These are phyloP conservation scores for Psilanteris sp. DNA, from an alignment of 1,140 invertebrate species.

Conservation along the genomic window DNA sequence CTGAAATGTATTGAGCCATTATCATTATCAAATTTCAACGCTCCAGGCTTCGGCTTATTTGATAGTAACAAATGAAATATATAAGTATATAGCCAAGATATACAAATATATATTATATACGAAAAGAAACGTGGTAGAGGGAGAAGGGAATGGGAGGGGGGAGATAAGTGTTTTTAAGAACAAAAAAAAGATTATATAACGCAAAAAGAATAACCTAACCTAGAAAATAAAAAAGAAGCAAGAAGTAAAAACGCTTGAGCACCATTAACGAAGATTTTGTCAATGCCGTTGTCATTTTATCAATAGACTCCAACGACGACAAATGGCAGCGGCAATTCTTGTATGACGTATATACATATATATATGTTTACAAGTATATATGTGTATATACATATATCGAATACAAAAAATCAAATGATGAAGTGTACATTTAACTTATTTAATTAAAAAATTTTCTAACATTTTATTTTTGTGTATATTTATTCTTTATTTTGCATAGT, in stretches of 20 bases:
- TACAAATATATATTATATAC: slow-evolving; percentile 46
- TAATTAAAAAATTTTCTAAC: slow-evolving; percentile 75
- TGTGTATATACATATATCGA: slow-evolving; percentile 46
- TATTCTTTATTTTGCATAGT: slow-evolving; percentile 76
- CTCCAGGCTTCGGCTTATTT: slow-evolving; percentile 65
- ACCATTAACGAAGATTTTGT: slow-evolving; percentile 50
- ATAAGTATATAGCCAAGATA: slow-evolving; percentile 27
- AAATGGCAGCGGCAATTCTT: too few species aligned
- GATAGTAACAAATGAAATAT: slow-evolving; percentile 45
- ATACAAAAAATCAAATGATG: slow-evolving; percentile 32
- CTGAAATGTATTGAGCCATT: slow-evolving; percentile 40
- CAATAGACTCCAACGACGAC: too few species aligned
- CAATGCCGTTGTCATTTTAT: too few species aligned
- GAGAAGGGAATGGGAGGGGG: too few species aligned
- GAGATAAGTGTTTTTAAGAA: slow-evolving; percentile 37
- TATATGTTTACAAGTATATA: too few species aligned
- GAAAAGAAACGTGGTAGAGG: slow-evolving; percentile 6
- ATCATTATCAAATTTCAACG: slow-evolving; percentile 33
- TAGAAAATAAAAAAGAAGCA: slow-evolving; percentile 13
- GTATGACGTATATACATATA: too few species aligned
- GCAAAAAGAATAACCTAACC: neutral
- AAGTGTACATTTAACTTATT: slow-evolving; percentile 78
- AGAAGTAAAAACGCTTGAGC: slow-evolving; percentile 31
- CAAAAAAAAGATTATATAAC: too few species aligned
- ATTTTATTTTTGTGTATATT: slow-evolving; percentile 79